These are phyloP conservation scores for Lucinisca nassula DNA, from an alignment of 2,888 invertebrate species.

Conservation along the genomic window DNA sequence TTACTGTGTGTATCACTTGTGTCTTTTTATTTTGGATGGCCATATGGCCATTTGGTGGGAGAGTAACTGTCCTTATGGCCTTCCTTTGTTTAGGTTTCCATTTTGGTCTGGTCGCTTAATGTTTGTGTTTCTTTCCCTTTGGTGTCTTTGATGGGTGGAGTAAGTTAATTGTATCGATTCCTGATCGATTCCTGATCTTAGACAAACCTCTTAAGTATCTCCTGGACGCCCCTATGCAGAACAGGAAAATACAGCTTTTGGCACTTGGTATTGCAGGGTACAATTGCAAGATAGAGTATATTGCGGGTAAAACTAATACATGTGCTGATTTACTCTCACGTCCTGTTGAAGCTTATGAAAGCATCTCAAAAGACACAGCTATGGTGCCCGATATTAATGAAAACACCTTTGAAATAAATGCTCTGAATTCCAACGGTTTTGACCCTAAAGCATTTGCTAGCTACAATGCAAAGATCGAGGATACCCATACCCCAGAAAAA, in stretches of 20 bases:
- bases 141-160: too few relatives aligned
- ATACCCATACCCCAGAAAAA: background rate
- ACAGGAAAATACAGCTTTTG: conserved; percentile 55
- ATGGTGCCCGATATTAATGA: conserved; percentile 27
- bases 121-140: conserved; percentile 25
- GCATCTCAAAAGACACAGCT: background rate
- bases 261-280: conserved; percentile 50
- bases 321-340: conserved; percentile 44
- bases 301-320: conserved; percentile 36
- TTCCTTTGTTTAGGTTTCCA: background rate
- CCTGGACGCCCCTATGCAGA: conserved; percentile 52
- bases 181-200: too few relatives aligned
- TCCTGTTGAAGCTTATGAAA: background rate
- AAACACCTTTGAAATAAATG: conserved; percentile 28
- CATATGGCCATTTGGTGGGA: too few relatives aligned
- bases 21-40: too few relatives aligned
- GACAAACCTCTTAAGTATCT: conserved; percentile 48
- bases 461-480: background rate
- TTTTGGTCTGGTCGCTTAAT: background rate
- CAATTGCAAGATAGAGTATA: conserved; percentile 50
- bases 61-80: too few relatives aligned
- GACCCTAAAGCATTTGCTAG: conserved; percentile 18
- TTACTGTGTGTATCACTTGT: too few relatives aligned
- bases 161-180: too few relatives aligned
- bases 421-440: too few relatives aligned